Base-by-base conservation (phyloP, 1,140 invertebrate genomes). In the Lepidurus packardi region DNA sequence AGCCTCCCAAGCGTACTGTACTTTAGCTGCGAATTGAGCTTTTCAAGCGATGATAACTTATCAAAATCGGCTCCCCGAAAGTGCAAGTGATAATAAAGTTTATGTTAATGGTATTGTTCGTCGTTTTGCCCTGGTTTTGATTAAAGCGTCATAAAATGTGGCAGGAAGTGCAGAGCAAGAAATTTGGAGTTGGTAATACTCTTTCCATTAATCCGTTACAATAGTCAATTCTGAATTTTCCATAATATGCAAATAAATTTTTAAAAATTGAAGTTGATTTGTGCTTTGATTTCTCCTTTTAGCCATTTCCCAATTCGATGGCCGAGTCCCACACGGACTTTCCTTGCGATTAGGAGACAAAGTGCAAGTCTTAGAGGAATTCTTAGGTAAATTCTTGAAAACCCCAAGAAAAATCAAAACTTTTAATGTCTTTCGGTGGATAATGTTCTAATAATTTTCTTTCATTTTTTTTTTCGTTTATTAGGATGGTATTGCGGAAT, bases 261-360 rank as follows among this genome's bases (percentile, higher is more conserved):
- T 65, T 21, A 11, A 11, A 11, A 65, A 7, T 21, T 6, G 8
- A n/a, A 47, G 21, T 47, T 44, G 44, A 47, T 79, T 80, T 77
- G 45, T 81, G 82, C 80, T 82, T 85, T 83, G 84, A 82, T 77
- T 77, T 81, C 73, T 76, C 74, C 78, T 90, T 90, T 44, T 87
- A 96, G 94, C 92, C 82, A 91, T 96, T 77, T 94, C 95, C 87
- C 95, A 95, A 84, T 96, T 93, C 92, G 90, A 91, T 84, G 93
- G 92, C 78, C 92, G 95, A 84, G 90, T 91, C 25, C 89, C 90
- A 76, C 92, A 91, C 82, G 93, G 93, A 34, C 85, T 97, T 76
- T 89, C 92, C 11, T 85, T 97, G 79, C 92, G 95, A 85, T 94
- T 96, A 81, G 94, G 95, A 80, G 94, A 97, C 83, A 94, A 92